These are phyloP conservation scores for Thunnus thynnus DNA, from an alignment of 2,113 vertebrate species.

Conservation along the genomic window DNA sequence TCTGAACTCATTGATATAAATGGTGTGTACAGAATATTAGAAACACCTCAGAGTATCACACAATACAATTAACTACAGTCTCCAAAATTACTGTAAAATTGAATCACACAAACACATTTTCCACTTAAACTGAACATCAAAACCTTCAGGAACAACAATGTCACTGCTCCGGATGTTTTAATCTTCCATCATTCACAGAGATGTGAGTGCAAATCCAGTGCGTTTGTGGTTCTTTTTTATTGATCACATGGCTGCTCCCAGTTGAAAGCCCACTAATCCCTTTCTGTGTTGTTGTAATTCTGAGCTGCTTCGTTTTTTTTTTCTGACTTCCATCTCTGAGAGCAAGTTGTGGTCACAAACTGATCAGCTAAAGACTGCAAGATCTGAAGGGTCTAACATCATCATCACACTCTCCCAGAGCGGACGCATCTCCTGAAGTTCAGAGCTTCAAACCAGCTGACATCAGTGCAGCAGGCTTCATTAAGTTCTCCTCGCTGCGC, in stretches of 20 bases:
- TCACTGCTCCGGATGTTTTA: too few species aligned
- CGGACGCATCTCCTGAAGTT: not conserved
- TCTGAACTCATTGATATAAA: too few species aligned
- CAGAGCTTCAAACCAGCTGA: conserved; percentile 24
- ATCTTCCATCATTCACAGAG: not conserved
- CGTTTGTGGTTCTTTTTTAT: not conserved
- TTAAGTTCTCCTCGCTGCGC: conserved; percentile 16
- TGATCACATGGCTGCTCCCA: conserved; percentile 7
- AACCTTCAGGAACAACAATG: too few species aligned
- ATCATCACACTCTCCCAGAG: not conserved
- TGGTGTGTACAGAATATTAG: not conserved
- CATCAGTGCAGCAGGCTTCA: conserved; percentile 20
- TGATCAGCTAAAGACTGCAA: conserved; percentile 1
- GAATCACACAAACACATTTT: too few species aligned
- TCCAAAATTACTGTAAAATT: too few species aligned
- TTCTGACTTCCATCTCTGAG: conserved; percentile 6
- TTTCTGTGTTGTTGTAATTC: conserved; percentile 19
- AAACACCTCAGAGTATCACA: not conserved
- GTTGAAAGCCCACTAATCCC: conserved; percentile 14
- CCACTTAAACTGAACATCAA: too few species aligned
- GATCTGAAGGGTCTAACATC: conserved; percentile 4
- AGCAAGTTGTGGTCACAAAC: conserved; percentile 21
- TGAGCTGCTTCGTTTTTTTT: conserved; percentile 8
- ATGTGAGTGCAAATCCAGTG: not conserved
- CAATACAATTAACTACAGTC: not conserved